A percentile compares a stretch with the other conserved stretches of the same genome.
Evolutionary conservation across 2,888 invertebrate species (phyloP).

Genomic region (Sminthurinus aureus): DNA sequence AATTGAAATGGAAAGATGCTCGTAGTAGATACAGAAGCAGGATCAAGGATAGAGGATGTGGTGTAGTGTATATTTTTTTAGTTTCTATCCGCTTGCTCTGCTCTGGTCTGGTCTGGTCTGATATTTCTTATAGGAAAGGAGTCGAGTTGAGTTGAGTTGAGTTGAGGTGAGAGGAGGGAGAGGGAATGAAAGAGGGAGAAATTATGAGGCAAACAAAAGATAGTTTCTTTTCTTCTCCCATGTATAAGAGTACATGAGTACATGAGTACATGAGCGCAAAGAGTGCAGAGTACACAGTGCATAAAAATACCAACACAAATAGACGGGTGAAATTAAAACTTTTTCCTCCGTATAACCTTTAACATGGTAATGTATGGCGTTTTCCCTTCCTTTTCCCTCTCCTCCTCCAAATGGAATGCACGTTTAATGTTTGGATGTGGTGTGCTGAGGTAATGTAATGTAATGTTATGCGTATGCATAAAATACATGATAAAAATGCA

Average conservation of each 20-base stretch:
- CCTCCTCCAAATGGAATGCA: neutral
- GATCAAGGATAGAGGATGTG: no score
- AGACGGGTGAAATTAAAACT: conserved; percentile 9
- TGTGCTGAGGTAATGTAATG: neutral
- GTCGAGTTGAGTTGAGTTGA: neutral
- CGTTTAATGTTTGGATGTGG: neutral
- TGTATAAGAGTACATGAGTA: no score
- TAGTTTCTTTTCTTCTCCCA: neutral
- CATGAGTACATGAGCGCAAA: no score
- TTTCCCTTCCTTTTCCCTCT: neutral
- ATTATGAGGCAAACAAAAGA: conserved; percentile 16
- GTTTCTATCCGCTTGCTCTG: no score
- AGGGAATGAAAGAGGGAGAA: neutral
- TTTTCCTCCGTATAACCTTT: neutral
- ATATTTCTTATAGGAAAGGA: no score
- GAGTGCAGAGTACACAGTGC: no score
- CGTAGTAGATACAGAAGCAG: no score
- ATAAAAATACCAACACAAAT: no score
- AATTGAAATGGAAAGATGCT: no score
- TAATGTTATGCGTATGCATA: neutral
- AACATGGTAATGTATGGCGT: conserved; percentile 5
- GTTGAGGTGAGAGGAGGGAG: neutral
- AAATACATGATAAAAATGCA: neutral
- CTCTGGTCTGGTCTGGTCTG: no score
- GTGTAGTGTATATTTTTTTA: no score